Conservation (phyloP, 2,888 invertebrate genomes). For the Temnothorax unifasciatus region DNA sequence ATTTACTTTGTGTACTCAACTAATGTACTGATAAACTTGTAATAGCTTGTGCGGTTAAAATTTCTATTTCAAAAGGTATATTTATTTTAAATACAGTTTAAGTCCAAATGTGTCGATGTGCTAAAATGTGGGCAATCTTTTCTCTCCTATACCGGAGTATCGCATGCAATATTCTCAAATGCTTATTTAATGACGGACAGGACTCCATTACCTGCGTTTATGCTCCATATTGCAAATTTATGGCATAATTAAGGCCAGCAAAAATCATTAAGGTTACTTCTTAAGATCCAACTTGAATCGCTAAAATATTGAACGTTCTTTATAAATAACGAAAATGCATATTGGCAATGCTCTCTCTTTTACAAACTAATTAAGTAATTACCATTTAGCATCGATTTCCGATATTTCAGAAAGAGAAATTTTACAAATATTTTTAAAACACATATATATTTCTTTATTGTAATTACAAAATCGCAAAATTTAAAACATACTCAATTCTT, state of each 20-base stretch:
- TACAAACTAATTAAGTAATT: neutral
- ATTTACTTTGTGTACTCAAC: slow-evolving; percentile 19
- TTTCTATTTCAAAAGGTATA: neutral
- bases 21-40: neutral
- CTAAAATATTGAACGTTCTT: neutral
- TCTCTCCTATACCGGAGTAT: neutral
- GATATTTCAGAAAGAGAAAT: neutral
- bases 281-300: neutral
- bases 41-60: slow-evolving; percentile 4
- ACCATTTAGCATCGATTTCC: neutral
- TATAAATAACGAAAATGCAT: neutral
- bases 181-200: slow-evolving; percentile 23
- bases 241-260: slow-evolving; percentile 11
- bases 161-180: slow-evolving; percentile 30
- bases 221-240: slow-evolving; percentile 24
- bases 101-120: neutral
- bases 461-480: neutral
- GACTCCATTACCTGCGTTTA: slow-evolving; percentile 8
- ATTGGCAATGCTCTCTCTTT: neutral
- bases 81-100: slow-evolving; percentile 1
- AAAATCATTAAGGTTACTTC: slow-evolving; percentile 18
- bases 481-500: neutral
- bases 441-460: neutral
- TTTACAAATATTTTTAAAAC: neutral
- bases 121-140: neutral